A percentile compares a stretch with the other conserved stretches of the same genome.
phyloP scores from a whole-genome alignment of 2,888 invertebrate species.

The Zhuqinia jingwanae region DNA sequence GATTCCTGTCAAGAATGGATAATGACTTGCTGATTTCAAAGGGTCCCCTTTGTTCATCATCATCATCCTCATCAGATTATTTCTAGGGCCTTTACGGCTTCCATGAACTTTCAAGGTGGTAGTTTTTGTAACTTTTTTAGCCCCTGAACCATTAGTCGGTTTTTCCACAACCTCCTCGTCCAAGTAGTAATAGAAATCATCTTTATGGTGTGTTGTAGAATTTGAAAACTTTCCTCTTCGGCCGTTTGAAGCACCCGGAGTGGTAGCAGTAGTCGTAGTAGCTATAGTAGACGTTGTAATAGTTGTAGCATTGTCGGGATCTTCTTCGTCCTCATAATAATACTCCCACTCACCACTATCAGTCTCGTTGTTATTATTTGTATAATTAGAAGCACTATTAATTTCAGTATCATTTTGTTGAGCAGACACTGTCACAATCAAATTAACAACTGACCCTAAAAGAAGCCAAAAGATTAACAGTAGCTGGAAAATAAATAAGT shows the following conservation, averaged over 20 bases:
- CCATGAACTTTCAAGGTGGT: conserved; percentile 17
- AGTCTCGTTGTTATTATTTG: background rate
- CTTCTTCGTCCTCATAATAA: conserved; percentile 35
- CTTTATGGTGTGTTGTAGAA: background rate
- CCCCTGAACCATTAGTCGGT: conserved; percentile 10
- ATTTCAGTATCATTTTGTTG: background rate
- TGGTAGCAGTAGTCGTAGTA: too few species aligned
- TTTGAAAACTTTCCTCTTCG: conserved; percentile 10
- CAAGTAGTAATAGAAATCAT: conserved; percentile 50
- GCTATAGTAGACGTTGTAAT: too few species aligned
- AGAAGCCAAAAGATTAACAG: background rate
- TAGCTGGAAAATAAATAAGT: background rate
- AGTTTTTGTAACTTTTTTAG: conserved; percentile 4
- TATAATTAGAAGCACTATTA: background rate
- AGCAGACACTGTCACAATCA: background rate
- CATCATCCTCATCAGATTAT: too few species aligned
- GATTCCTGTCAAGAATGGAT: background rate
- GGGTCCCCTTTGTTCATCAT: background rate
- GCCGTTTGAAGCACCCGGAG: too few species aligned
- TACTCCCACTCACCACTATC: conserved; percentile 35
- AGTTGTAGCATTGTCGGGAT: background rate
- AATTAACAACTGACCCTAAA: background rate
- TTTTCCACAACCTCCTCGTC: conserved; percentile 41
- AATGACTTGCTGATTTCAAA: conserved; percentile 26
- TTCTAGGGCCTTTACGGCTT: background rate